Evolutionary conservation across 2,888 invertebrate species (phyloP), one percentile per base, ranked within the genome.

Genomic region (Mythimna lalbum): DNA sequence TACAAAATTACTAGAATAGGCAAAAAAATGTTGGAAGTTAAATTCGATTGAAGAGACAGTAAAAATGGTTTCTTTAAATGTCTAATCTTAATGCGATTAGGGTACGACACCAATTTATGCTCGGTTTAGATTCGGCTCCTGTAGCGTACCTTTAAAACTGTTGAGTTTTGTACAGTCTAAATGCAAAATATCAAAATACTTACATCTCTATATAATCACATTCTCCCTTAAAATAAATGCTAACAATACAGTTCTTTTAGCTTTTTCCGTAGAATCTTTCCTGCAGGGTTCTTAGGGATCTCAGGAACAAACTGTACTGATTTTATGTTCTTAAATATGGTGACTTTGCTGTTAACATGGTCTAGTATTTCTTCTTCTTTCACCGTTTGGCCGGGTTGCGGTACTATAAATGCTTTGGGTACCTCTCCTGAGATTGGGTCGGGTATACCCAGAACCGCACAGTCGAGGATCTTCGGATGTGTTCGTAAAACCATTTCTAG

Each of bases 361-460:
- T 97, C 94, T 70, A 97, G 90, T n/a, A 98, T 93, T 36, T 97
- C 97, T 5, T 97, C 96, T 10, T 95, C 94, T 2, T 80, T 72
- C 0, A 92, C 6, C 0, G 91, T 95, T 10, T 97, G 91, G 4
- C 92, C 93, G 5, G 90, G 85, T 57, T 94, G 97, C 0, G 94
- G 85, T 0, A 98, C 97, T 2, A 98, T 91, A 87, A 97, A 98
- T 0, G 98, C 98, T 84, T 97, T 97, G 0, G 98, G 98, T 0
- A 97, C 95, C 92, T 98, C 98, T 0, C 98, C 98, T n/a, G 95
- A 94, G 21, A 96, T 88, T 0, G 96, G 93, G 85, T 98, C 97
- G 0, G 97, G 97, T n/a, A 98, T 93, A 0, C 98, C 99, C 76
- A 99, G 92, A 0, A 99, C 99, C 0, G 98, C 99, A 0, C 98